phyloP scores from a whole-genome alignment of 2,888 invertebrate genomes.

The Cheilosia vernalis region DNA sequence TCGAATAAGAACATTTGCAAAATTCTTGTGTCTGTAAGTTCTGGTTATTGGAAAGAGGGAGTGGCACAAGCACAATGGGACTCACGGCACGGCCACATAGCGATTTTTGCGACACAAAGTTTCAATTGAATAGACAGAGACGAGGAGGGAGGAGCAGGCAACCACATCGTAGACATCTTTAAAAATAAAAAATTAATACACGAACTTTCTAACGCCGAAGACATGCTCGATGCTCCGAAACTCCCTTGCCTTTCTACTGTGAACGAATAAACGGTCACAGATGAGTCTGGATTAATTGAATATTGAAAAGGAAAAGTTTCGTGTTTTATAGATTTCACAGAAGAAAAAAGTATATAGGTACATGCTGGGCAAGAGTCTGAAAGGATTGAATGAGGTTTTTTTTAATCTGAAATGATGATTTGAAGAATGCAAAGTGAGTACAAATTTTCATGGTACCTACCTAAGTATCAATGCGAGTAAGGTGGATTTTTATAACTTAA shows the following conservation, averaged over 20 bases:
- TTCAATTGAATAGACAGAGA: conserved; percentile 51
- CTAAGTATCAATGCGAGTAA: too few relatives aligned
- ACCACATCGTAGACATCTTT: conserved; percentile 59
- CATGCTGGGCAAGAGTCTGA: too few relatives aligned
- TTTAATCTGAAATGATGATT: too few relatives aligned
- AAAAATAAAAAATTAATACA: conserved; percentile 13
- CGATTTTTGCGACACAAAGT: conserved; percentile 47
- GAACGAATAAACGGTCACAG: conserved; percentile 35
- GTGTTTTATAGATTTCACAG: neutral
- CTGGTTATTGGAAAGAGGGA: conserved; percentile 23
- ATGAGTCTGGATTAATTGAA: conserved; percentile 64
- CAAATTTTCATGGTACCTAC: too few relatives aligned
- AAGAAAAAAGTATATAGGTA: too few relatives aligned
- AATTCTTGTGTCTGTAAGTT: conserved; percentile 21
- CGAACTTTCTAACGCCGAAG: conserved; percentile 31
- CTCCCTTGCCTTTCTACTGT: neutral
- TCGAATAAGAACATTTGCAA: conserved; percentile 17
- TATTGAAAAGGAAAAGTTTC: conserved; percentile 59
- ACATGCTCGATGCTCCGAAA: conserved; percentile 14
- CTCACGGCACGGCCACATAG: conserved; percentile 40
- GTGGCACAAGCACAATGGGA: conserved; percentile 56
- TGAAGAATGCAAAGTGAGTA: too few relatives aligned
- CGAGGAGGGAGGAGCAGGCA: conserved; percentile 15
- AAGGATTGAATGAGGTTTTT: too few relatives aligned
- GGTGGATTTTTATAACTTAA: too few relatives aligned